These are phyloP conservation scores for Archaeoteleia sp. DNA, from an alignment of 2,888 invertebrate genomes.

Conservation along the genomic window DNA sequence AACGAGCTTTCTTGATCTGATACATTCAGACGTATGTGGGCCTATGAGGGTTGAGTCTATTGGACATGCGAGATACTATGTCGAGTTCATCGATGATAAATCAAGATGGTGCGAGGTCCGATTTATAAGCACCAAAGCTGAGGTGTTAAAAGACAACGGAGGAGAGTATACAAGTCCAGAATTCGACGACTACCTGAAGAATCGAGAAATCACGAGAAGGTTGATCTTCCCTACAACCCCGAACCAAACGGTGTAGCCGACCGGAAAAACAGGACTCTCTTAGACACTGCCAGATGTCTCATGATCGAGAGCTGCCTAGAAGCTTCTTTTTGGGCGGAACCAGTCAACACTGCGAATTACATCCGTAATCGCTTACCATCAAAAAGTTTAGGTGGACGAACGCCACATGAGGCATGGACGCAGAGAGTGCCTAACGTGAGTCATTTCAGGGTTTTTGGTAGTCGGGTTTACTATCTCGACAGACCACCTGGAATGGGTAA, in stretches of 20 bases:
- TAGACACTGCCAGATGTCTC: slow-evolving; percentile 52
- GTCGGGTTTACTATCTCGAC: slow-evolving; percentile 3
- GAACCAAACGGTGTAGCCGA: slow-evolving; percentile 21
- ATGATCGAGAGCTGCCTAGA: slow-evolving; percentile 35
- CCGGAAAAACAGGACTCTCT: slow-evolving; percentile 45
- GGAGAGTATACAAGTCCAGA: slow-evolving; percentile 6
- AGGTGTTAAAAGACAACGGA: slow-evolving; percentile 10
- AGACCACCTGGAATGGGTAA: slow-evolving; percentile 3
- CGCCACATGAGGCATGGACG: slow-evolving; percentile 39
- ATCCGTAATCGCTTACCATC: slow-evolving; percentile 42
- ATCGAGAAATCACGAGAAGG: slow-evolving; percentile 12
- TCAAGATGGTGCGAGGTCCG: slow-evolving; percentile 35
- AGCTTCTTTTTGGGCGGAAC: slow-evolving; percentile 44
- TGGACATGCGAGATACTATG: slow-evolving; percentile 41
- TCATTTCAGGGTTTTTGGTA: slow-evolving; percentile 34
- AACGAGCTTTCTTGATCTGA: slow-evolving; percentile 28
- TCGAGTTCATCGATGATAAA: slow-evolving; percentile 54
- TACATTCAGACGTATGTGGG: slow-evolving; percentile 54
- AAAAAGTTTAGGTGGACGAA: slow-evolving; percentile 19
- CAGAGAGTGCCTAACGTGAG: slow-evolving; percentile 23
- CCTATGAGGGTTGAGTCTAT: slow-evolving; percentile 41
- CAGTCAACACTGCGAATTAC: slow-evolving; percentile 39
- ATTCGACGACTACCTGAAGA: slow-evolving; percentile 6
- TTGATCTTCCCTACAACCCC: slow-evolving; percentile 13
- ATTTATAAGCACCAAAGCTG: slow-evolving; percentile 2